Base-by-base conservation (phyloP, 2,888 invertebrate species). In the Stictocephala bisonia region DNA sequence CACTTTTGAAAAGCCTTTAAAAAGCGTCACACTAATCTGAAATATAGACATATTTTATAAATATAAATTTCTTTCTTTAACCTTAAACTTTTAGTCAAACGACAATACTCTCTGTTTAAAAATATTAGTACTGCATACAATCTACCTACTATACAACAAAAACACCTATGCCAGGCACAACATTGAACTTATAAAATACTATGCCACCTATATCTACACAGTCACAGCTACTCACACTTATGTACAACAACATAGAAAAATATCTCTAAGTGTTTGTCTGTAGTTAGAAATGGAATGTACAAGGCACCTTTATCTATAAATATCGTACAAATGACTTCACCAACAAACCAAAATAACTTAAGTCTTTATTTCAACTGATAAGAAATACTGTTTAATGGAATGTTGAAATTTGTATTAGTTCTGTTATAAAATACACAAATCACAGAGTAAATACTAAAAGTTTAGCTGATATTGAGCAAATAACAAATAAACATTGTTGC, bases 161-260 rank as follows among this genome's bases (percentile, higher is more conserved):
- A 64, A 64, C 64, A 64, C 26, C n/a, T 41, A 64, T 26, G 64
- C 64, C 64, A 44, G 64, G 64, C 41, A 64, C 64, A 6, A 64
- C 64, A 64, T 64, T 64, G 20, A 64, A 64, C 64, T 64, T 64
- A 64, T 64, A 64, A 64, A 64, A 64, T 44, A 64, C 64, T 64
- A 64, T 64, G 44, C 26, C 64, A 18, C 15, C 40, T 44, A 64
- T 9, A 3, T 41, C 40, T 44, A 64, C 44, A 64, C 64, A 64
- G n/a, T 22, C 22, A 64, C n/a, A 44, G 13, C 44, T 44, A 64
- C 64, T 64, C 53, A 70, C 70, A 70, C 22, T 40, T 70, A 70
- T 70, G 27, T 70, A 70, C 70, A 69, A 53, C 56, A 68, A 70
- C 70, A 70, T 70, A 70, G 53, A 70, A 70, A 70, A 70, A 70